These are phyloP conservation scores for Germaria angustata DNA, from an alignment of 2,888 invertebrate species.

Conservation along the genomic window DNA sequence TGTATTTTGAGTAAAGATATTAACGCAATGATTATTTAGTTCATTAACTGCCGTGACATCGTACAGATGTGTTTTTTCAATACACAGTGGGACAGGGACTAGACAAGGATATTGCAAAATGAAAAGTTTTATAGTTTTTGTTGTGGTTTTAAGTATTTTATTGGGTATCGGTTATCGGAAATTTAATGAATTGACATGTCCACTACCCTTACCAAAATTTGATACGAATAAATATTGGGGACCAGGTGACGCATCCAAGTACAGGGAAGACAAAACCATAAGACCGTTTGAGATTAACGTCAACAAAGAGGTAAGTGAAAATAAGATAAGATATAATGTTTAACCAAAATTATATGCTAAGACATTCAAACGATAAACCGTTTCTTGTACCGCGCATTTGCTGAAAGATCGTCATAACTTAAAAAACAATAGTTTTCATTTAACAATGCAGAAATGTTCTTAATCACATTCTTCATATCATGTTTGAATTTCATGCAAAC, in stretches of 20 bases:
- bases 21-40: not conserved
- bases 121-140: slow-evolving; percentile 42
- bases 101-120: not conserved
- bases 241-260: slow-evolving; percentile 72
- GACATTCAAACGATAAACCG: too few relatives aligned
- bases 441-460: too few relatives aligned
- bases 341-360: too few relatives aligned
- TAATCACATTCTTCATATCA: too few relatives aligned
- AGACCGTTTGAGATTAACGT: slow-evolving; percentile 72
- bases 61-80: not conserved
- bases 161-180: slow-evolving; percentile 69
- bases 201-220: slow-evolving; percentile 74
- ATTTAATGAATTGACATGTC: slow-evolving; percentile 72
- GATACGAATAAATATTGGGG: slow-evolving; percentile 79
- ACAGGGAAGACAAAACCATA: slow-evolving; percentile 74
- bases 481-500: too few relatives aligned
- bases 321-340: not conserved
- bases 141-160: slow-evolving; percentile 40
- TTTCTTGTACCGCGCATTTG: too few relatives aligned
- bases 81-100: too few relatives aligned
- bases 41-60: not conserved
- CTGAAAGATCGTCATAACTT: too few relatives aligned
- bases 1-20: not conserved
- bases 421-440: too few relatives aligned
- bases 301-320: slow-evolving; percentile 66